Conservation (phyloP, 2,888 invertebrate species). For the Scaptomyza flava region DNA sequence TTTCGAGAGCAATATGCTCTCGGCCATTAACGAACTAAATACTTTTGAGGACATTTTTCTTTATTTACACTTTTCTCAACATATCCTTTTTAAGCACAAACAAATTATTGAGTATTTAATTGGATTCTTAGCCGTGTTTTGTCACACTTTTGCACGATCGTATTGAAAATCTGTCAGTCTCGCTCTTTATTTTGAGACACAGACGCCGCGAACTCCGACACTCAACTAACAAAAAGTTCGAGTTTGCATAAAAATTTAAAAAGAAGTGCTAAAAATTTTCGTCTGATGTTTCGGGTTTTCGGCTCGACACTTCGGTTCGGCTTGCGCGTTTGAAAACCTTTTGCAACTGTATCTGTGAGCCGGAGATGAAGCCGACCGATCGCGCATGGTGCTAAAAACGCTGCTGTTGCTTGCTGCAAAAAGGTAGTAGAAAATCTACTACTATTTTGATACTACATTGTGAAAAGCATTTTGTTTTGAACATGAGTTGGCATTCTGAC, state of each 20-base stretch:
- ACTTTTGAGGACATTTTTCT: slow-evolving; percentile 77
- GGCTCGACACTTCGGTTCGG: slow-evolving; percentile 48
- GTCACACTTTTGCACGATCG: slow-evolving; percentile 6
- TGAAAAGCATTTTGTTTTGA: slow-evolving; percentile 14
- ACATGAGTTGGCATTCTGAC: slow-evolving; percentile 62
- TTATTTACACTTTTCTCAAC: slow-evolving; percentile 20
- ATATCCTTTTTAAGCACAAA: slow-evolving; percentile 36
- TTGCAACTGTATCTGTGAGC: slow-evolving; percentile 29
- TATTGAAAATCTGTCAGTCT: slow-evolving; percentile 22
- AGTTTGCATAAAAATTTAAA: slow-evolving; percentile 84
- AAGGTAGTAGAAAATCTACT: slow-evolving; percentile 57
- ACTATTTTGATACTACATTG: slow-evolving; percentile 27
- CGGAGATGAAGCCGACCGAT: slow-evolving; percentile 52
- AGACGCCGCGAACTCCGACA: slow-evolving; percentile 74
- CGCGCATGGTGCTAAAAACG: neutral
- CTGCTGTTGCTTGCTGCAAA: slow-evolving; percentile 28
- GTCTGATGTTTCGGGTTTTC: slow-evolving; percentile 64
- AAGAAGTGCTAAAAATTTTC: slow-evolving; percentile 82
- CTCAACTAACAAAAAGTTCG: slow-evolving; percentile 82
- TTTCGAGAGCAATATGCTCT: slow-evolving; percentile 82
- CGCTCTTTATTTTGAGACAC: slow-evolving; percentile 23
- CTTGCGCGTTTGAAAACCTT: slow-evolving; percentile 34
- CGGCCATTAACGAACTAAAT: slow-evolving; percentile 76
- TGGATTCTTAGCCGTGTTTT: slow-evolving; percentile 29
- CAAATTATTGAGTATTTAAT: slow-evolving; percentile 2